phyloP scores from a whole-genome alignment of 2,113 vertebrate species.

The Acrocephalus kingi region DNA sequence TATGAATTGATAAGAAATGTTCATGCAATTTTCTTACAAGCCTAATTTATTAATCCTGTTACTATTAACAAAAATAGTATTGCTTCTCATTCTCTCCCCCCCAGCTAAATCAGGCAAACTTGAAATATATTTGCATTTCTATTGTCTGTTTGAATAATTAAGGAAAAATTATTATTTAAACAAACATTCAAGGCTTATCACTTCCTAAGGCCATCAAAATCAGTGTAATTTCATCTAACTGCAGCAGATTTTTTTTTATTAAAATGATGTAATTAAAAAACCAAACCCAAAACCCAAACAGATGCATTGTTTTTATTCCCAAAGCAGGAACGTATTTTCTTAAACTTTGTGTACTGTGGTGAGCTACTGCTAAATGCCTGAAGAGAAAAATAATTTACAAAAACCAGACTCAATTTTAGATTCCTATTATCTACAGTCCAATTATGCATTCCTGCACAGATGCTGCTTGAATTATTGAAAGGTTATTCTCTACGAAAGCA shows the following conservation, averaged over 20 bases:
- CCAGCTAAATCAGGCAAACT: neutral
- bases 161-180: neutral
- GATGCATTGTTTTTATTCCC: neutral
- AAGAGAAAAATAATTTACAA: conserved; percentile 41
- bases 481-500: conserved; percentile 56
- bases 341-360: neutral
- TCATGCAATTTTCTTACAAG: neutral
- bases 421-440: conserved; percentile 48
- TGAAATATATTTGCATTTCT: conserved; percentile 19
- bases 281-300: neutral
- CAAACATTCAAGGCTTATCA: neutral
- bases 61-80: neutral
- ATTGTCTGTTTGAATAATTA: neutral
- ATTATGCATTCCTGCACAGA: conserved; percentile 60
- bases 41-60: neutral
- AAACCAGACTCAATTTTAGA: conserved; percentile 21
- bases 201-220: neutral
- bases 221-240: neutral
- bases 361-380: conserved; percentile 4
- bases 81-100: neutral
- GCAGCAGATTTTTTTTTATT: neutral
- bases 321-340: neutral
- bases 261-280: neutral
- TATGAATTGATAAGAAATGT: neutral
- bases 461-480: conserved; percentile 61